Percentiles rank a stretch among this genome's conserved stretches.
Evolutionary conservation across 2,888 invertebrate species (phyloP).

Genomic region (Conomelus anceps): DNA sequence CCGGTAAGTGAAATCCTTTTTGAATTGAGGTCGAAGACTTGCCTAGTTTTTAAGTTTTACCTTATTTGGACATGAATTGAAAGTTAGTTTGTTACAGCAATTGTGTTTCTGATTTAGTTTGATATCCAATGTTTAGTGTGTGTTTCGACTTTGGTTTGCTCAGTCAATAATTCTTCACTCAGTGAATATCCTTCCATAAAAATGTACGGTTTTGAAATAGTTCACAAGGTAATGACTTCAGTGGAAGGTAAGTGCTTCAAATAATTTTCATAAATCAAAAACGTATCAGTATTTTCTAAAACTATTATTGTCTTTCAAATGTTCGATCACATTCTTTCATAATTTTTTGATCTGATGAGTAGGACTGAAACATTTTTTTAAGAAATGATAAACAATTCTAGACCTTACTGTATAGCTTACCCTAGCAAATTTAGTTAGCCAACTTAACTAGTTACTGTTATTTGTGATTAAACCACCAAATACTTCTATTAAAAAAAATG

Average conservation of each 20-base stretch:
- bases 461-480: too few relatives aligned
- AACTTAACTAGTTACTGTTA: too few relatives aligned
- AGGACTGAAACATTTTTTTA: too few relatives aligned
- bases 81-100: conserved; percentile 37
- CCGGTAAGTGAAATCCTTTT: conserved; percentile 52
- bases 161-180: conserved; percentile 35
- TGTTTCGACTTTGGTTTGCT: neutral
- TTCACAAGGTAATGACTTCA: conserved; percentile 64
- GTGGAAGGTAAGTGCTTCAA: conserved; percentile 60
- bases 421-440: too few relatives aligned
- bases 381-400: too few relatives aligned
- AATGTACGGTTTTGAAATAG: conserved; percentile 71
- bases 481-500: too few relatives aligned
- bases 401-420: too few relatives aligned
- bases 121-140: conserved; percentile 1
- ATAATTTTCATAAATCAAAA: too few relatives aligned
- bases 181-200: conserved; percentile 29
- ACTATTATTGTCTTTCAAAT: too few relatives aligned
- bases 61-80: conserved; percentile 39
- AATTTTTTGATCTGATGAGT: too few relatives aligned
- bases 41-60: conserved; percentile 37
- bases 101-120: conserved; percentile 32
- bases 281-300: too few relatives aligned
- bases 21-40: conserved; percentile 42
- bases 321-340: too few relatives aligned